Evolutionary conservation across 2,113 vertebrate genomes (phyloP).

Genomic region (Tenrec ecaudatus): DNA sequence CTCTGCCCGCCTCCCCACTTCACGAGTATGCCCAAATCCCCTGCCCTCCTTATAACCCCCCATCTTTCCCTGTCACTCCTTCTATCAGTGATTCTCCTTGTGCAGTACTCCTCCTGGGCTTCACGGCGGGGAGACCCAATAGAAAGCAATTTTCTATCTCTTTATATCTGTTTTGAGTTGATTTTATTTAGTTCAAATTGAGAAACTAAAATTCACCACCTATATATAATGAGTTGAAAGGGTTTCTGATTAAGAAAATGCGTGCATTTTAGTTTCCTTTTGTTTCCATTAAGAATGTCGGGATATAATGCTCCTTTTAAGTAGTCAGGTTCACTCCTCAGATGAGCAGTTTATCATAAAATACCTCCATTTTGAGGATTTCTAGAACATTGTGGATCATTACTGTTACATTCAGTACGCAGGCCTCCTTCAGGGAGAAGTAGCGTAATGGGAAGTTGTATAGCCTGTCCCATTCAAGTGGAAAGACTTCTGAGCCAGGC

Average conservation of each 20-base stretch:
- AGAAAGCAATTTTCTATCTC: background rate
- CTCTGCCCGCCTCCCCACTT: no score
- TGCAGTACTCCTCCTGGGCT: no score
- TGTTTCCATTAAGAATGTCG: background rate
- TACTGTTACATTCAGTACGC: background rate
- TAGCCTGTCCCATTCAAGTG: slow-evolving; percentile 13
- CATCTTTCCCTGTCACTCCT: no score
- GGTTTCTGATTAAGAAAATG: slow-evolving; percentile 22
- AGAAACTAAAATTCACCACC: background rate
- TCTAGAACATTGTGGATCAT: background rate
- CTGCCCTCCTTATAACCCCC: no score
- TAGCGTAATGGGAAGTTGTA: background rate
- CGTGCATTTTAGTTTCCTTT: background rate
- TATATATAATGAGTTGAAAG: background rate
- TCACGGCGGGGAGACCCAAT: no score
- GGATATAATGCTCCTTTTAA: background rate
- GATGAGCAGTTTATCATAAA: background rate
- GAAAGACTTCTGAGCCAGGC: slow-evolving; percentile 30
- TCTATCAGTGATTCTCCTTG: no score
- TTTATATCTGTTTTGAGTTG: background rate
- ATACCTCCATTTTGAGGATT: background rate
- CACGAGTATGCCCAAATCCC: no score
- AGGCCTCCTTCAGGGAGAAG: slow-evolving; percentile 6
- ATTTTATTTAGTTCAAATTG: background rate
- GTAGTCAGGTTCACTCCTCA: background rate